phyloP scores from a whole-genome alignment of 2,888 invertebrate species.

The Hypselothyrea guttata region DNA sequence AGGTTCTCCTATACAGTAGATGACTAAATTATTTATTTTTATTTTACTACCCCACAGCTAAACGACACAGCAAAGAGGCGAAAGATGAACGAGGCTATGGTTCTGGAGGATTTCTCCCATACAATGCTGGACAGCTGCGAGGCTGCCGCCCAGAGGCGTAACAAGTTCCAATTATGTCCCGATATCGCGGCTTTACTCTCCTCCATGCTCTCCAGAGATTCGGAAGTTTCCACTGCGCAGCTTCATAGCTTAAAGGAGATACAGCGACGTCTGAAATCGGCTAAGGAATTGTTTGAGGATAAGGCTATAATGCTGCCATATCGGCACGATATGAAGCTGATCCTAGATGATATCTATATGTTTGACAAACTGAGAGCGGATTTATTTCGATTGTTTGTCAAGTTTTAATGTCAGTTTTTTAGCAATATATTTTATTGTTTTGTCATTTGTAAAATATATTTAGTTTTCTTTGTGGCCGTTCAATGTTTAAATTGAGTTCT shows the following conservation, averaged over 20 bases:
- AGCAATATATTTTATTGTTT: no score
- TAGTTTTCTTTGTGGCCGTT: no score
- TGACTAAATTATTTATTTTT: no score
- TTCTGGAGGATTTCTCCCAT: not conserved
- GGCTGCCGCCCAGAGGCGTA: not conserved
- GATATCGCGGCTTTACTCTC: not conserved
- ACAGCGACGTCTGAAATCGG: not conserved
- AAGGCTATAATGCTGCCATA: not conserved
- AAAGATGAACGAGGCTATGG: not conserved
- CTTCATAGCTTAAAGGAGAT: not conserved
- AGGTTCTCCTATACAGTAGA: no score
- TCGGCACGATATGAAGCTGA: not conserved
- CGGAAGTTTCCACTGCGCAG: not conserved
- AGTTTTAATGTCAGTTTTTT: no score
- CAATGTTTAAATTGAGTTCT: no score
- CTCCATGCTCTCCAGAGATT: not conserved
- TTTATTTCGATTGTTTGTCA: not conserved
- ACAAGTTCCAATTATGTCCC: not conserved
- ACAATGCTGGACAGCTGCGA: not conserved
- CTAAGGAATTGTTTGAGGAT: not conserved
- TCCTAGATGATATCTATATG: not conserved
- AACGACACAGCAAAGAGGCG: not conserved
- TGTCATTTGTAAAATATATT: no score
- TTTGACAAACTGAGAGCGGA: not conserved
- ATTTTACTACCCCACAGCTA: no score